These are phyloP conservation scores for Anoncus sp. DNA, from an alignment of 2,888 invertebrate genomes.

Conservation along the genomic window DNA sequence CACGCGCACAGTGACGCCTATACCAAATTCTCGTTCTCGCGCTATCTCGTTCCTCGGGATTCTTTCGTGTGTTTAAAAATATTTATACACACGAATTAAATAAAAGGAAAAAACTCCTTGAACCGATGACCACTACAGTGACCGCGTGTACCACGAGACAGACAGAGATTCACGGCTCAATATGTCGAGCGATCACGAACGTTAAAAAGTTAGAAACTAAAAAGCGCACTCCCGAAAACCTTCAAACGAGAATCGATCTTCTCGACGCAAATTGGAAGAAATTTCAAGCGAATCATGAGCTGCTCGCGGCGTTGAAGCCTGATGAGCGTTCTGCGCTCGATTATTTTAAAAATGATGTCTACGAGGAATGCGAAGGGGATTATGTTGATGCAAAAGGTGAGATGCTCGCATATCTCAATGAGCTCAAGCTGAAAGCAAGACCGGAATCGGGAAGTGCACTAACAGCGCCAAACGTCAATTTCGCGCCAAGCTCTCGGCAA, in stretches of 20 bases:
- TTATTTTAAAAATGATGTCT: not conserved
- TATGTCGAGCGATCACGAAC: constrained; percentile 13
- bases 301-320: not conserved
- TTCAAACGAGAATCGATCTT: constrained; percentile 9
- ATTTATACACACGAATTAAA: too few relatives aligned
- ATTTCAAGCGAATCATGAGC: constrained; percentile 24
- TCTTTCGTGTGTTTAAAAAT: too few relatives aligned
- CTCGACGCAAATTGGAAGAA: constrained; percentile 16
- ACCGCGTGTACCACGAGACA: not conserved
- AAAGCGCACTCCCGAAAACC: constrained; percentile 17
- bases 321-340: not conserved
- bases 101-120: too few relatives aligned
- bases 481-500: not conserved
- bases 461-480: not conserved
- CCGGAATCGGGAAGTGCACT: not conserved
- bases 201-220: constrained; percentile 4
- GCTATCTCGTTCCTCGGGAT: too few relatives aligned
- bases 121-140: constrained; percentile 3
- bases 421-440: not conserved
- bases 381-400: constrained; percentile 4
- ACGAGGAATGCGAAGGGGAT: constrained; percentile 9
- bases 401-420: constrained; percentile 5
- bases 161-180: not conserved
- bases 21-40: too few relatives aligned
- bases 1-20: too few relatives aligned